Percentiles rank a stretch among this genome's conserved stretches.
Evolutionary conservation across 2,113 vertebrate genomes (phyloP).

Genomic region (Ceyx cyanopectus): DNA sequence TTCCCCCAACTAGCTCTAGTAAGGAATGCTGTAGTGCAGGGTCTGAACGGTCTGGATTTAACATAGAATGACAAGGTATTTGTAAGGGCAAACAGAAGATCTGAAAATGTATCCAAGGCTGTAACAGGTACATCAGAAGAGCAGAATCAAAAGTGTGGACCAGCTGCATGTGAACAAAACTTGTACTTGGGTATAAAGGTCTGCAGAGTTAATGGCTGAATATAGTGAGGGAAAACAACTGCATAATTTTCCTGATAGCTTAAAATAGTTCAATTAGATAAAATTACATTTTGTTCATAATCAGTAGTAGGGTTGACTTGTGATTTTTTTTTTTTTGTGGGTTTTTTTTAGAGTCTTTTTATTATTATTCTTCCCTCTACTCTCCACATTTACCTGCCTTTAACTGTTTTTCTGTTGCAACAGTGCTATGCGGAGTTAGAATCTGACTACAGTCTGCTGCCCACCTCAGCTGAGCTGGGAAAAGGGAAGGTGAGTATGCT

Average conservation of each 20-base stretch:
- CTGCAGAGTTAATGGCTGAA: background rate
- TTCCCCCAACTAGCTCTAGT: background rate
- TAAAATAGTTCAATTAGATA: background rate
- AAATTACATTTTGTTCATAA: background rate
- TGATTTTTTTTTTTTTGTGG: background rate
- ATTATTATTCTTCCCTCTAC: too few relatives aligned
- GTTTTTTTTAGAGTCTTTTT: too few relatives aligned
- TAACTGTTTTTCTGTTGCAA: background rate
- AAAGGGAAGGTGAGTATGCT: slow-evolving; percentile 49
- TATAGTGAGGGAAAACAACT: background rate
- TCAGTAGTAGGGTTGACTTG: background rate
- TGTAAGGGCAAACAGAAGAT: background rate
- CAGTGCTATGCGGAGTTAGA: slow-evolving; percentile 51
- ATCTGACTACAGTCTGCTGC: background rate
- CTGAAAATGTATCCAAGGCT: background rate
- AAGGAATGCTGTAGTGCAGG: background rate
- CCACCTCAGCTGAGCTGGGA: background rate
- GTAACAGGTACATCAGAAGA: background rate
- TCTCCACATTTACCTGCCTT: background rate
- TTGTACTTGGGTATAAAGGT: background rate
- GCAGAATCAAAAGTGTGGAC: background rate
- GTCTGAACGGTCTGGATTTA: background rate
- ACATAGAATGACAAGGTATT: background rate
- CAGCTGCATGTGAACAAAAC: background rate
- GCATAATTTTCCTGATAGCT: background rate